Evolutionary conservation across 2,113 vertebrate species (phyloP).

Genomic region (Nibea albiflora): DNA sequence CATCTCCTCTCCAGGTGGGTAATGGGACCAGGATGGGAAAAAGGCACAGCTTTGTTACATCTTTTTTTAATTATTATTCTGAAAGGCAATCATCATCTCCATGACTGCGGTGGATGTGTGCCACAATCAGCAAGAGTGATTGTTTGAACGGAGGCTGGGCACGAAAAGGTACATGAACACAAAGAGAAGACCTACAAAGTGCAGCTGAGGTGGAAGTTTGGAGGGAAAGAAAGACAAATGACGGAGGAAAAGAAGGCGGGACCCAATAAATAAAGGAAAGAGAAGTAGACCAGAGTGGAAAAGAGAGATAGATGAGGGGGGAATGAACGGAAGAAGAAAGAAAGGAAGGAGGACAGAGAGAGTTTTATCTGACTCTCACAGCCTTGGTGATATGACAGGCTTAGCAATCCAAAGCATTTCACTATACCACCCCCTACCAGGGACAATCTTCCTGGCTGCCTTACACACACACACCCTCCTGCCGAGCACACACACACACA

Average conservation of each 20-base stretch:
- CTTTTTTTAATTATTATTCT: conserved; percentile 48
- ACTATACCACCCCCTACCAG: conserved; percentile 71
- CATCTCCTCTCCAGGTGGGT: conserved; percentile 44
- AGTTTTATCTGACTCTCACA: conserved; percentile 77
- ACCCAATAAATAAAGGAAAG: conserved; percentile 6
- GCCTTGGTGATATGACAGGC: conserved; percentile 66
- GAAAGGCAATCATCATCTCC: conserved; percentile 54
- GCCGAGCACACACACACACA: conserved; percentile 35
- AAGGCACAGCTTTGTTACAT: conserved; percentile 24
- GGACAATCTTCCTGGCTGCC: conserved; percentile 66
- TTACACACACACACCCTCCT: conserved; percentile 52
- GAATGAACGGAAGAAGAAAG: conserved; percentile 30
- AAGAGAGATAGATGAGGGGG: conserved; percentile 14
- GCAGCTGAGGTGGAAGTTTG: conserved; percentile 7
- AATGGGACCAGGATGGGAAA: conserved; percentile 48
- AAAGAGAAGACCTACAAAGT: not conserved
- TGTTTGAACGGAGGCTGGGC: not conserved
- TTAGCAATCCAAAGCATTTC: conserved; percentile 65
- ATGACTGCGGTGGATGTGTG: conserved; percentile 14
- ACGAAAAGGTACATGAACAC: not conserved
- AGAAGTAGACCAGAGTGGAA: not conserved
- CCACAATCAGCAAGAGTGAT: not conserved
- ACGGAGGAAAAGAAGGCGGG: conserved; percentile 21
- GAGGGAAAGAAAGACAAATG: conserved; percentile 13
- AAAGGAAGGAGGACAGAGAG: conserved; percentile 33